A percentile compares a stretch with the other conserved stretches of the same genome.
These are phyloP conservation scores for Leuciscus idus DNA, from an alignment of 2,113 vertebrate genomes.

Conservation along the genomic window DNA sequence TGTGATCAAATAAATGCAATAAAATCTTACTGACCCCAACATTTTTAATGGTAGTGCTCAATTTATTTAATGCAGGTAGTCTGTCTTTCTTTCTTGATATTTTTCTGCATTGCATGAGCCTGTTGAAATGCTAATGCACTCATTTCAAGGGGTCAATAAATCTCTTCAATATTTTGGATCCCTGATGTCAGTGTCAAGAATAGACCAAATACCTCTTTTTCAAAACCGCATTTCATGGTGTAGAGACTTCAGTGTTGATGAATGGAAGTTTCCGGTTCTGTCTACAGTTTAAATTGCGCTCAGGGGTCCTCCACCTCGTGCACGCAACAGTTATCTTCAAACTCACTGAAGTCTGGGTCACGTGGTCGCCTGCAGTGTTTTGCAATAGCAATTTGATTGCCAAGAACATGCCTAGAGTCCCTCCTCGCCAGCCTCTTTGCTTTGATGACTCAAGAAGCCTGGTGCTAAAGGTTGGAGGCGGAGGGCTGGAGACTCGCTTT, in stretches of 20 bases:
- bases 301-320: neutral
- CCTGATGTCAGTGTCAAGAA: neutral
- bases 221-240: neutral
- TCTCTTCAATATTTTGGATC: slow-evolving; percentile 1
- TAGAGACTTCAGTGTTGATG: neutral
- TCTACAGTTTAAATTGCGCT: slow-evolving; percentile 17
- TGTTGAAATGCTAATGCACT: slow-evolving; percentile 6
- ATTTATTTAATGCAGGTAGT: neutral
- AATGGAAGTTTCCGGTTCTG: neutral
- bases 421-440: slow-evolving; percentile 23
- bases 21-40: neutral
- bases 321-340: slow-evolving; percentile 16
- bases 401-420: slow-evolving; percentile 5
- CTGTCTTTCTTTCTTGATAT: neutral
- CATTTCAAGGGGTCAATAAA: slow-evolving; percentile 7
- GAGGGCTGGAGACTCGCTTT: slow-evolving; percentile 55
- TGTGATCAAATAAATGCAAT: neutral
- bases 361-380: slow-evolving; percentile 39
- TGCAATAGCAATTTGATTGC: slow-evolving; percentile 1
- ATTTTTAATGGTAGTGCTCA: neutral
- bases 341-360: slow-evolving; percentile 37
- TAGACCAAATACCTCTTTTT: slow-evolving; percentile 5
- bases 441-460: slow-evolving; percentile 61
- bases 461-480: slow-evolving; percentile 53
- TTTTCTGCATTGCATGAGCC: neutral